These are phyloP conservation scores for Cygnus buccinator DNA, from an alignment of 2,113 vertebrate genomes.

Conservation along the genomic window DNA sequence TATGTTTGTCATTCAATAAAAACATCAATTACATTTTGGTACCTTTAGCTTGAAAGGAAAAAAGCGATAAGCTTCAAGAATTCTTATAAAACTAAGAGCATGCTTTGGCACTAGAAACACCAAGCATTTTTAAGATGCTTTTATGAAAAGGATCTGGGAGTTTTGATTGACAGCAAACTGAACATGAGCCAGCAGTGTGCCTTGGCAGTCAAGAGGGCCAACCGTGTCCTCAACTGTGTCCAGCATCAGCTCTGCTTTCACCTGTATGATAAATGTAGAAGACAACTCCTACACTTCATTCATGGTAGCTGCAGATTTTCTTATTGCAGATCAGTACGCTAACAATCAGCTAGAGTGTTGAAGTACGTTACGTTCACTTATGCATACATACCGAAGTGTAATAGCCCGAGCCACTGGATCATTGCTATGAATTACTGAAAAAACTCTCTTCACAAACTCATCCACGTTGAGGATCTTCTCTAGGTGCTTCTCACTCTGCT, in stretches of 20 bases:
- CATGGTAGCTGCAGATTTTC: background rate
- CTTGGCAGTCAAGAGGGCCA: no score
- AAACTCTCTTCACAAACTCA: slow-evolving; percentile 97
- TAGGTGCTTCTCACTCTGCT: slow-evolving; percentile 97
- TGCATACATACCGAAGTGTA: slow-evolving; percentile 86
- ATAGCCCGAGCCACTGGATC: slow-evolving; percentile 97
- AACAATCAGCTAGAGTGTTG: background rate
- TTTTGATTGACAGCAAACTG: no score
- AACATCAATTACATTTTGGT: background rate
- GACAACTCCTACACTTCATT: background rate
- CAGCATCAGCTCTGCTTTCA: background rate
- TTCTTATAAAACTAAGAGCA: no score
- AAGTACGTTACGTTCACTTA: background rate
- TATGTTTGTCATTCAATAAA: background rate
- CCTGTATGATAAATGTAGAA: accelerated
- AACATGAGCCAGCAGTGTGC: no score
- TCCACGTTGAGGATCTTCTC: slow-evolving; percentile 99
- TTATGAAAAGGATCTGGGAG: no score
- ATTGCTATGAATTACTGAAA: slow-evolving; percentile 98
- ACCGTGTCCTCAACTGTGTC: no score
- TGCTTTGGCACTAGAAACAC: no score
- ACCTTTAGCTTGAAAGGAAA: background rate
- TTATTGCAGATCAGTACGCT: background rate
- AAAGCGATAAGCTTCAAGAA: no score
- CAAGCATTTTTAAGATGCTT: no score